Conservation (phyloP, 2,888 invertebrate species). For the Chirona hameri region DNA sequence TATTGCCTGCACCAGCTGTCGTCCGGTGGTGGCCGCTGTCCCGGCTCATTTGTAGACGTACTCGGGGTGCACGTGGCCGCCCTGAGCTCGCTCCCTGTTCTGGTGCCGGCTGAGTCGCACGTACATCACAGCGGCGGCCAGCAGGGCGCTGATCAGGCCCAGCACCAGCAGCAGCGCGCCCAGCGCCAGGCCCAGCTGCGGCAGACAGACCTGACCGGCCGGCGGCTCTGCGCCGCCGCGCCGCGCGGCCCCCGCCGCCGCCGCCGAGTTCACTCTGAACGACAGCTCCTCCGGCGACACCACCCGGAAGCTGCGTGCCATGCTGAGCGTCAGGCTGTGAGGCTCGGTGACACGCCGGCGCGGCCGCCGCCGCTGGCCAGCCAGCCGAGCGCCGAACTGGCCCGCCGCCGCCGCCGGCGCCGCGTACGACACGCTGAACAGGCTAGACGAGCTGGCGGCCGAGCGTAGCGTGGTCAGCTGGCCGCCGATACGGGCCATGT, state of each 20-base stretch:
- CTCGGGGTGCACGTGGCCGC: background rate
- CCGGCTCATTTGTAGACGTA: slow-evolving; percentile 1
- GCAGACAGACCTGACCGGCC: slow-evolving; percentile 33
- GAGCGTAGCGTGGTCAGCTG: slow-evolving; percentile 29
- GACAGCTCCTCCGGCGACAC: slow-evolving; percentile 35
- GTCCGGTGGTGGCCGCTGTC: too few relatives aligned
- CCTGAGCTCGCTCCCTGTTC: background rate
- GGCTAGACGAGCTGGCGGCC: slow-evolving; percentile 27
- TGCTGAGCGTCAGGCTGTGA: slow-evolving; percentile 30
- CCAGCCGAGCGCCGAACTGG: background rate
- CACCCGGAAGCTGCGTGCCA: slow-evolving; percentile 37
- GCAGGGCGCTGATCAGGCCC: slow-evolving; percentile 33
- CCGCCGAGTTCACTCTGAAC: slow-evolving; percentile 29
- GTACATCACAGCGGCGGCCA: slow-evolving; percentile 33
- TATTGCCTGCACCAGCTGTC: too few relatives aligned
- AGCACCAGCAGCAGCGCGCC: slow-evolving; percentile 32
- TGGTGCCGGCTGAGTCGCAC: slow-evolving; percentile 29
- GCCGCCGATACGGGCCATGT: slow-evolving; percentile 23
- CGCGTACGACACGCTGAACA: slow-evolving; percentile 23
- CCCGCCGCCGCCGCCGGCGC: background rate
- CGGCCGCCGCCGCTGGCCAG: background rate
- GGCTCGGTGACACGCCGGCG: background rate
- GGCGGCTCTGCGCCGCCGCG: background rate
- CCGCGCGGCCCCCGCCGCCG: background rate
- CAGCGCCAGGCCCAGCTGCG: slow-evolving; percentile 32